A percentile compares a stretch with the other conserved stretches of the same genome.
These are phyloP conservation scores for Anomalospiza imberbis DNA, from an alignment of 2,797 vertebrate species.

Conservation along the genomic window DNA sequence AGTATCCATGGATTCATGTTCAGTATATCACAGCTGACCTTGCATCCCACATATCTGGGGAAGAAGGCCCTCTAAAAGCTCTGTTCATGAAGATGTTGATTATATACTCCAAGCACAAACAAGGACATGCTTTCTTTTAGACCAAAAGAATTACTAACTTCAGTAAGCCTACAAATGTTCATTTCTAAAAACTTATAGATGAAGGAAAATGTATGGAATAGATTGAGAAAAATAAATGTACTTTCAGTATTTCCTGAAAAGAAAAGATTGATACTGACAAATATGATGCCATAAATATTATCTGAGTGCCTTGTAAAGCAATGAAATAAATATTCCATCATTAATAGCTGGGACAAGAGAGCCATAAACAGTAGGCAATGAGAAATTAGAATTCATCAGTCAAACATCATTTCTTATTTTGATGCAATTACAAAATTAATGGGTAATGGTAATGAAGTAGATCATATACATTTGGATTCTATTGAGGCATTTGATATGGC, in stretches of 20 bases:
- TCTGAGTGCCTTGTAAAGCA: neutral
- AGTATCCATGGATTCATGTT: neutral
- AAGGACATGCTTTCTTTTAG: neutral
- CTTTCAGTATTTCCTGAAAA: neutral
- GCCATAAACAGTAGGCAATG: neutral
- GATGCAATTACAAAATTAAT: conserved; percentile 42
- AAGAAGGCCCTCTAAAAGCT: neutral
- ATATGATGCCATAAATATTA: neutral
- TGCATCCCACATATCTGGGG: neutral
- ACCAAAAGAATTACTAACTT: neutral
- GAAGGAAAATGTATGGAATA: neutral
- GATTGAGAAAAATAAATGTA: neutral
- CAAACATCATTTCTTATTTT: conserved; percentile 31
- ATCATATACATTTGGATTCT: neutral
- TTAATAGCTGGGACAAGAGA: neutral
- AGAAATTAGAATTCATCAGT: conserved; percentile 21
- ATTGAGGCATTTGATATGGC: neutral
- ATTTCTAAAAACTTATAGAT: neutral
- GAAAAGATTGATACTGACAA: neutral
- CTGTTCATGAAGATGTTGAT: neutral
- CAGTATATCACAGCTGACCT: neutral
- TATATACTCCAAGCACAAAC: neutral
- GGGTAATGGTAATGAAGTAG: neutral
- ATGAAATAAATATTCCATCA: neutral
- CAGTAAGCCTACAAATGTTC: neutral